Evolutionary conservation across 2,113 vertebrate species (phyloP).

Genomic region (Platysteira castanea): DNA sequence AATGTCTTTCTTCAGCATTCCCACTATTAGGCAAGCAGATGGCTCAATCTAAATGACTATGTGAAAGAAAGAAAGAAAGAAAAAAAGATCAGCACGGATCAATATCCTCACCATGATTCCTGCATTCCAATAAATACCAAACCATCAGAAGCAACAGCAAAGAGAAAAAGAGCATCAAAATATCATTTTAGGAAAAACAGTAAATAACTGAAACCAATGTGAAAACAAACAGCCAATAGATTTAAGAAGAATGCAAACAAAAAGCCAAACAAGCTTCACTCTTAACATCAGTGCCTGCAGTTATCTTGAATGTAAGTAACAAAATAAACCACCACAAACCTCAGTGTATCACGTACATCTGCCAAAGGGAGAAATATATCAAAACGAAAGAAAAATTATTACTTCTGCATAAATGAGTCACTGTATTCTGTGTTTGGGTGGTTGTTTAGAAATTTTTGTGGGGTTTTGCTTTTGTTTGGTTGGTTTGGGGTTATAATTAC

Average conservation of each 20-base stretch:
- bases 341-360: background rate
- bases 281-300: background rate
- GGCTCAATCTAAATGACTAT: constrained; percentile 42
- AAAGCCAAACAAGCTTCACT: background rate
- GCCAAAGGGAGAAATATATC: background rate
- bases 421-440: background rate
- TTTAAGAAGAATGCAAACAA: background rate
- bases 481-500: background rate
- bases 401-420: background rate
- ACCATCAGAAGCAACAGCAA: background rate
- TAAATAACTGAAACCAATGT: background rate
- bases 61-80: background rate
- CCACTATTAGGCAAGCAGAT: constrained; percentile 19
- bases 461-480: background rate
- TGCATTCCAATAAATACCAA: constrained; percentile 43
- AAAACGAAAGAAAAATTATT: background rate
- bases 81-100: background rate
- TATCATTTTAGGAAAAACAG: background rate
- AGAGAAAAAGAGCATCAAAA: background rate
- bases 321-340: background rate
- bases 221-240: constrained; percentile 1
- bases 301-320: background rate
- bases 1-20: background rate
- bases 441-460: background rate
- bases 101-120: background rate